Conservation (phyloP, 2,888 invertebrate species). For the Brenthis ino region DNA sequence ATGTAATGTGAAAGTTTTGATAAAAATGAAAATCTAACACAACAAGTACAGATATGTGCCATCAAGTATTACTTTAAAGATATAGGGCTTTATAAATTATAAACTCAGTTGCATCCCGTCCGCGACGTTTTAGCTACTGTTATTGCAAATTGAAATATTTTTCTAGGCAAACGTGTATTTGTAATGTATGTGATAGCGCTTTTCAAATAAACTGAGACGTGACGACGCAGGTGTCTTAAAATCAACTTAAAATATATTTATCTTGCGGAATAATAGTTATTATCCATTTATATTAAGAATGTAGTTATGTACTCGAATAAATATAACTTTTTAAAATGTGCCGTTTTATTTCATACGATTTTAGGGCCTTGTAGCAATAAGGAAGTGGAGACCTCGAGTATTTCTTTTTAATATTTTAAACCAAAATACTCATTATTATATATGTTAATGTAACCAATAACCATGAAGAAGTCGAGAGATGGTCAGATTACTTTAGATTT, state of each 20-base stretch:
- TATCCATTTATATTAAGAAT: conserved; percentile 80
- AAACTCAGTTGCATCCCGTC: conserved; percentile 38
- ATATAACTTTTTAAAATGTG: conserved; percentile 79
- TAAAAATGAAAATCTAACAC: conserved; percentile 40
- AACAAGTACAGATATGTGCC: conserved; percentile 72
- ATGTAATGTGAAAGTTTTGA: conserved; percentile 19
- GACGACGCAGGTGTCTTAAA: conserved; percentile 68
- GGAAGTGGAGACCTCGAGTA: too few relatives aligned
- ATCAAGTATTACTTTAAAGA: conserved; percentile 54
- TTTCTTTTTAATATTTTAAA: too few relatives aligned
- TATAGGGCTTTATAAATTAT: conserved; percentile 31
- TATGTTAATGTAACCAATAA: too few relatives aligned
- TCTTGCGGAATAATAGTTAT: conserved; percentile 78
- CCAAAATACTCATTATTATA: too few relatives aligned
- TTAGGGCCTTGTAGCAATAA: too few relatives aligned
- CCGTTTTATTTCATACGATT: conserved; percentile 45
- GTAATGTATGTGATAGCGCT: conserved; percentile 74
- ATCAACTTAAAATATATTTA: conserved; percentile 78
- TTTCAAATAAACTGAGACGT: conserved; percentile 60
- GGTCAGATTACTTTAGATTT: too few relatives aligned
- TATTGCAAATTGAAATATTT: conserved; percentile 65
- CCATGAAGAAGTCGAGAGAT: too few relatives aligned
- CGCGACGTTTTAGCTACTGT: conserved; percentile 48
- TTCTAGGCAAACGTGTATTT: conserved; percentile 64
- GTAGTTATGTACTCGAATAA: conserved; percentile 84